Base-by-base conservation (phyloP, 2,888 invertebrate genomes). In the Macrophya annulata region DNA sequence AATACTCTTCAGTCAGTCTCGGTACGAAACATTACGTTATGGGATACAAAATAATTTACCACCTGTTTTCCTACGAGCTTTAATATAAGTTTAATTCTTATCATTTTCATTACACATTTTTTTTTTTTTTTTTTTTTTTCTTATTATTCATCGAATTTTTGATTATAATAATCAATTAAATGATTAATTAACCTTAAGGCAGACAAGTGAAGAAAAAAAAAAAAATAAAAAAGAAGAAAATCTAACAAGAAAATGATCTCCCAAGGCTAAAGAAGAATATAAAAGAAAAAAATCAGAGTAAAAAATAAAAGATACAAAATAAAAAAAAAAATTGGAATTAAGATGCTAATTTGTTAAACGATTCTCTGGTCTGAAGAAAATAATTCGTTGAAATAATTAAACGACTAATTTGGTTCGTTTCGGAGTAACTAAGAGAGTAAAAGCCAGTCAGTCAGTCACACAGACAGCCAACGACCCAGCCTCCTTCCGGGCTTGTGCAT, bases 261-360 rank as follows among this genome's bases (percentile, higher is more conserved):
- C 25, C 62, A 40, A 0, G 71, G 40, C 12, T 0, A n/a, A 25
- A 12, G 21, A 48, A n/a, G 10, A 74, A 74, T 2, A 43, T 10
- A 9, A 8, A 15, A 25, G 0, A 55, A 77, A 0, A 0, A 31
- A 55, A 10, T 40, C 17, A 31, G 31, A 25, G n/a, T 37, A 6
- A 31, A 55, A 31, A 37, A 25, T 8, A 31, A 77, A 5, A 37
- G 15, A 9, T 10, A 31, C 17, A 51, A 51, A 76, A 25, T 0
- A 4, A 51, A 51, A 55, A 31, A 17, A 55, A 55, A 31, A 51
- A 48, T 17, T 25, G 31, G 51, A 77, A 77, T 77, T 55, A 77
- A 77, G 55, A 77, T 77, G 77, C 51, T 77, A 51, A 77, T 77
- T 77, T 77, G 48, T 25, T 77, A 51, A 77, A 77, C 51, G 51